These are phyloP conservation scores for Pituophis catenifer DNA, from an alignment of 2,113 vertebrate species.

Conservation along the genomic window DNA sequence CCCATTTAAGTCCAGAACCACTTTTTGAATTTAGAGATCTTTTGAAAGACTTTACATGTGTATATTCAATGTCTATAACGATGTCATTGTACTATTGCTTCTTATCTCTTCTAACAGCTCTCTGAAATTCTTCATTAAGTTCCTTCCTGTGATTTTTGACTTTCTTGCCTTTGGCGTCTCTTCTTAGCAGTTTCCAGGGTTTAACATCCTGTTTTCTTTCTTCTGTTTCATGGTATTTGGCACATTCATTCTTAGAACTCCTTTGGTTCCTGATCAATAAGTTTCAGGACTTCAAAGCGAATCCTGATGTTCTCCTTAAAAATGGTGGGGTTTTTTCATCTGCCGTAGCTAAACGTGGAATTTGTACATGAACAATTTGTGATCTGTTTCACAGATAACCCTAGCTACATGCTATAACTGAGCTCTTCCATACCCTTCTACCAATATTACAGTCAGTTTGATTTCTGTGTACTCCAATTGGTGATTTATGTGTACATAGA, in stretches of 20 bases:
- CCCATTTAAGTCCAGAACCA: not conserved
- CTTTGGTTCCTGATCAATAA: not conserved
- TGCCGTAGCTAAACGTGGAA: not conserved
- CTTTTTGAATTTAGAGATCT: not conserved
- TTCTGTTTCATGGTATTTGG: not conserved
- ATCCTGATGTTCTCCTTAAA: not conserved
- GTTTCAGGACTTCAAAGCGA: not conserved
- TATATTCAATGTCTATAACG: not conserved
- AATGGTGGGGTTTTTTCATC: not conserved
- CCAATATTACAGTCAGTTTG: not conserved
- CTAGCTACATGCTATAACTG: not conserved
- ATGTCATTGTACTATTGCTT: not conserved
- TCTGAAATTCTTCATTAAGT: not conserved
- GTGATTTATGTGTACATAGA: not conserved
- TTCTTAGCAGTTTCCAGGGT: not conserved
- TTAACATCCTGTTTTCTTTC: not conserved
- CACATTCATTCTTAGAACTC: not conserved
- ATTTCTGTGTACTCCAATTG: not conserved
- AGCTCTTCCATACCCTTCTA: not conserved
- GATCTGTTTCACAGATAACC: not conserved
- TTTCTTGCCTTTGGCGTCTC: not conserved
- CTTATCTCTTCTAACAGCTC: not conserved
- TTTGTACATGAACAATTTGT: not conserved
- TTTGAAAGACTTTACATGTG: not conserved
- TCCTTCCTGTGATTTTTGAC: not conserved